Conservation (phyloP, 1,140 invertebrate genomes). For the Euglossa dilemma region DNA sequence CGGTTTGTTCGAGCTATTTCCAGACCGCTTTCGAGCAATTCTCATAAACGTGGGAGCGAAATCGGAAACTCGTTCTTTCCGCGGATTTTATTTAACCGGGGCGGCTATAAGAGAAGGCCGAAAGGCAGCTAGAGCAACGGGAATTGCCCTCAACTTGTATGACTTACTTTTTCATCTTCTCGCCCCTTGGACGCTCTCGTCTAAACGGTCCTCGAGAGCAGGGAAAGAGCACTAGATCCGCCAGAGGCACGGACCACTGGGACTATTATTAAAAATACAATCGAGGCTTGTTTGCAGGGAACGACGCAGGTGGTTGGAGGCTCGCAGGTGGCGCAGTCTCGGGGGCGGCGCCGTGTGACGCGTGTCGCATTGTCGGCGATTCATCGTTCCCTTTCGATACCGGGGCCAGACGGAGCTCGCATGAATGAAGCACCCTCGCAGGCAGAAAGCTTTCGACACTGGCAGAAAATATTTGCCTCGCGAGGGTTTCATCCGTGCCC, state of each 20-base stretch:
- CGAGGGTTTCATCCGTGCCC: conserved; percentile 8
- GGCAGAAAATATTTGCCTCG: conserved; percentile 45
- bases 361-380: conserved; percentile 32
- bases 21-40: too few species aligned
- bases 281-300: neutral
- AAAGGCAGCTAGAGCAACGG: neutral
- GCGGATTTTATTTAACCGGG: neutral
- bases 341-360: too few species aligned
- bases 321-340: neutral
- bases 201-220: conserved; percentile 8
- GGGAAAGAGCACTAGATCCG: neutral
- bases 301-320: neutral
- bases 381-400: conserved; percentile 31
- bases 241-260: neutral
- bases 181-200: neutral
- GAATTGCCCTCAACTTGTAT: neutral
- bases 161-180: conserved; percentile 11
- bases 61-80: neutral
- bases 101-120: neutral
- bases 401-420: neutral
- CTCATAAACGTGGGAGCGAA: too few species aligned
- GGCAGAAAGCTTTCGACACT: conserved; percentile 31
- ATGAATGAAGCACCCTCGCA: conserved; percentile 37
- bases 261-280: conserved; percentile 36
- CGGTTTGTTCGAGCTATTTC: too few species aligned